Conservation (phyloP, 2,797 vertebrate species). For the Myotis planiceps region DNA sequence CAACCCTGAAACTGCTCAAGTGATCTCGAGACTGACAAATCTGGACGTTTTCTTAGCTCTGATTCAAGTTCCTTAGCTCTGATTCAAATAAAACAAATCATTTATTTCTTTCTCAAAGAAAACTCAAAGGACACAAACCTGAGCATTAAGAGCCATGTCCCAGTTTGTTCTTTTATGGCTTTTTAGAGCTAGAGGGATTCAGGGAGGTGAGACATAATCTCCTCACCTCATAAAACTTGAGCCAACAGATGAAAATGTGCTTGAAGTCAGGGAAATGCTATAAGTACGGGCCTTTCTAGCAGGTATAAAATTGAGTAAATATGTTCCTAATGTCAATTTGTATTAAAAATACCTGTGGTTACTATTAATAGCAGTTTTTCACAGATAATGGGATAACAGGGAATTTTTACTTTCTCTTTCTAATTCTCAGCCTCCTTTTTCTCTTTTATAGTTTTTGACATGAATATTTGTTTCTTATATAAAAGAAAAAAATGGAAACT, state of each 20-base stretch:
- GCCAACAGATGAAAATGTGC: background rate
- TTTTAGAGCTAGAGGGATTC: conserved; percentile 28
- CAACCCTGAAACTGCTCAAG: background rate
- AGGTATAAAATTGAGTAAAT: background rate
- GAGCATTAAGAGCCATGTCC: background rate
- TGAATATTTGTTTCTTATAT: background rate
- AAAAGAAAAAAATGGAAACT: background rate
- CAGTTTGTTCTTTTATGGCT: background rate
- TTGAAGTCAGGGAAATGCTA: background rate
- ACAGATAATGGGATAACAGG: background rate
- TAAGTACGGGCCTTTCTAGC: background rate
- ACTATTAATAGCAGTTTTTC: background rate
- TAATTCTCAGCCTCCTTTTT: background rate
- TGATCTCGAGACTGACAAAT: background rate
- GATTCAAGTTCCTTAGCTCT: background rate
- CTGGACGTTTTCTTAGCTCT: background rate
- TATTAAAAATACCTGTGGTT: background rate
- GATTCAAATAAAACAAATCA: background rate
- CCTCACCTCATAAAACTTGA: background rate
- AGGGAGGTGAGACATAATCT: background rate
- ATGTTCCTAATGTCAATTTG: background rate
- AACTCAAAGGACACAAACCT: background rate
- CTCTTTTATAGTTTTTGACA: background rate
- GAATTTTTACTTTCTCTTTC: conserved; percentile 15
- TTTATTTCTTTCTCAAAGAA: conserved; percentile 17